These are phyloP conservation scores for Phymanthus crucifer DNA, from an alignment of 92 coral and sea anemone genomes.

Conservation along the genomic window DNA sequence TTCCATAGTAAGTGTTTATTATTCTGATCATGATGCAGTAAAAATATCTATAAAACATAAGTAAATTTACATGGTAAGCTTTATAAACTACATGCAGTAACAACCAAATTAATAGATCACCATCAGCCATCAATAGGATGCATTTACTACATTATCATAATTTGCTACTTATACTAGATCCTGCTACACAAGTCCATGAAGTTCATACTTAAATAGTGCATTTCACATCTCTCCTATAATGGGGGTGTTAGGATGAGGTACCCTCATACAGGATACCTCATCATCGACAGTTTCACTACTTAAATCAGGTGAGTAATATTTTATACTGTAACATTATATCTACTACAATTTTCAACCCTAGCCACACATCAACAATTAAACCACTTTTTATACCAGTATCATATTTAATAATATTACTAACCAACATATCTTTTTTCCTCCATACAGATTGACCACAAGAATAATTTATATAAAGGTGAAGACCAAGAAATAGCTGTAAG, in stretches of 20 bases:
- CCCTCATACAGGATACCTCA: constrained; percentile 1
- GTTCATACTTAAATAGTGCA: neutral
- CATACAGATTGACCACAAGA: neutral
- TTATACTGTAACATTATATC: neutral
- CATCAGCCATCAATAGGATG: neutral
- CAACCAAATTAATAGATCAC: neutral
- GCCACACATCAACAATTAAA: neutral
- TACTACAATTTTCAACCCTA: neutral
- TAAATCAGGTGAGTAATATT: neutral
- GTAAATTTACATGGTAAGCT: neutral
- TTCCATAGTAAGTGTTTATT: too few relatives aligned
- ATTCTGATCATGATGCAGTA: neutral
- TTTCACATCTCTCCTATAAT: neutral
- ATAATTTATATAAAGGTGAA: neutral
- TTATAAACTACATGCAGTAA: neutral
- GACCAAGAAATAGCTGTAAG: neutral
- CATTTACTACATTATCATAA: neutral
- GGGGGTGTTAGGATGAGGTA: neutral
- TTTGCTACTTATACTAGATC: neutral
- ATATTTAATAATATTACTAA: neutral
- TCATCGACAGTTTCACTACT: too few relatives aligned
- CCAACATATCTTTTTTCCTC: neutral
- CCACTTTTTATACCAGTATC: neutral
- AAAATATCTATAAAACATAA: neutral
- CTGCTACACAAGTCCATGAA: neutral